Evolutionary conservation across 2,888 invertebrate species (phyloP).

Genomic region (Cheilosia variabilis): DNA sequence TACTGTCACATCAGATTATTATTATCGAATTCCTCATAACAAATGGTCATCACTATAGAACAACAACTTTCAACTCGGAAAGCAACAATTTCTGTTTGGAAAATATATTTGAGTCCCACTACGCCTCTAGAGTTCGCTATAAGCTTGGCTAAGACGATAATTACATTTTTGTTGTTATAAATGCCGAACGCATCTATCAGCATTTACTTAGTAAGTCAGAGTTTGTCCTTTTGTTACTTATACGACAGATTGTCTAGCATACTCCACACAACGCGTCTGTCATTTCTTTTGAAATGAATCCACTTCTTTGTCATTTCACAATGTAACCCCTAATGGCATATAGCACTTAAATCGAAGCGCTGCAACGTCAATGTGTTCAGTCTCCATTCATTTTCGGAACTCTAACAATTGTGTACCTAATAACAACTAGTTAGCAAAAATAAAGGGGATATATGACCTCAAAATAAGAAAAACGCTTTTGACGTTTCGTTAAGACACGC

Average conservation of each 20-base stretch:
- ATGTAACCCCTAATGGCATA: slow-evolving; percentile 24
- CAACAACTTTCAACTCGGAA: slow-evolving; percentile 5
- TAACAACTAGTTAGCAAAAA: not conserved
- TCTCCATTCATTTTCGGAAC: slow-evolving; percentile 4
- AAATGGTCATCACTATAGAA: too few relatives aligned
- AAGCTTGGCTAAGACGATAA: slow-evolving; percentile 43
- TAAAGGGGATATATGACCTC: slow-evolving; percentile 14
- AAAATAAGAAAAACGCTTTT: slow-evolving; percentile 6
- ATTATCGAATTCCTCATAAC: too few relatives aligned
- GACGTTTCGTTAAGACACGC: slow-evolving; percentile 23
- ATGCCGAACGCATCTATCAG: slow-evolving; percentile 43
- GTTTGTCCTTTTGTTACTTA: slow-evolving; percentile 37
- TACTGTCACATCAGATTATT: too few relatives aligned
- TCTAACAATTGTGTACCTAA: slow-evolving; percentile 3
- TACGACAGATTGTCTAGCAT: slow-evolving; percentile 39
- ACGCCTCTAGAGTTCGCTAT: slow-evolving; percentile 3
- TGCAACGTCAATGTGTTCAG: slow-evolving; percentile 1
- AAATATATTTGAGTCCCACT: slow-evolving; percentile 16
- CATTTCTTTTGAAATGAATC: slow-evolving; percentile 37
- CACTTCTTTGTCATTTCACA: not conserved
- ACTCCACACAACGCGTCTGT: slow-evolving; percentile 24
- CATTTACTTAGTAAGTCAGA: slow-evolving; percentile 2
- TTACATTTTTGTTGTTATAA: slow-evolving; percentile 59
- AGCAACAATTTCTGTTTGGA: not conserved
- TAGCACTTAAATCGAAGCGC: slow-evolving; percentile 25